phyloP scores from a whole-genome alignment of 2,797 vertebrate species.

The Rhinatrema bivittatum region DNA sequence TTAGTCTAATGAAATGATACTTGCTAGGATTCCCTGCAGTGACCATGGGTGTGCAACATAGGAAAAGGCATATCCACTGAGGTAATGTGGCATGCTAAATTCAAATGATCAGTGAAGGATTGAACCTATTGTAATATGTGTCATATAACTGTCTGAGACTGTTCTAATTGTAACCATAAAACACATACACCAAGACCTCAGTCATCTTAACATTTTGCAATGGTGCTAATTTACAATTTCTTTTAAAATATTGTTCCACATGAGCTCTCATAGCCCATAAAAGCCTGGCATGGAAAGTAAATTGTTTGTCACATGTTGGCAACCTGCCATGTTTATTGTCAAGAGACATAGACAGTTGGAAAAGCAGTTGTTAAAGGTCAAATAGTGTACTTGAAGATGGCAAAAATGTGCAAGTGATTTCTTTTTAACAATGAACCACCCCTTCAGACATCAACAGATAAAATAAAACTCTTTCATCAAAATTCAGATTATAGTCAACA shows the following conservation, averaged over 20 bases:
- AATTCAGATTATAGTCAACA: conserved; percentile 99
- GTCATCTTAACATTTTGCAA: conserved; percentile 63
- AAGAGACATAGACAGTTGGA: conserved; percentile 92
- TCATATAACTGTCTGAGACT: no score
- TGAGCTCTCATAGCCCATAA: conserved; percentile 82
- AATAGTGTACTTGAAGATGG: conserved; percentile 82
- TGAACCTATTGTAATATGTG: no score
- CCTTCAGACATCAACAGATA: conserved; percentile 99
- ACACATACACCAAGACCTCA: not conserved
- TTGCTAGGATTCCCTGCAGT: no score
- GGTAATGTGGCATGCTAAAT: no score
- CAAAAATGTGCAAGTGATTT: conserved; percentile 84
- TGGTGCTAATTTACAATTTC: conserved; percentile 67
- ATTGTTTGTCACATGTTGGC: conserved; percentile 81
- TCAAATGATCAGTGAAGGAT: no score
- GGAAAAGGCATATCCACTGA: no score
- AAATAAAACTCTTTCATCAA: conserved; percentile 99
- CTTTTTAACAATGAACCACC: conserved; percentile 87
- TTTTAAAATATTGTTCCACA: conserved; percentile 87
- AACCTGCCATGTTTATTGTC: conserved; percentile 92
- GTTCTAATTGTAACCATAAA: no score
- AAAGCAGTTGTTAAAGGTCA: conserved; percentile 98
- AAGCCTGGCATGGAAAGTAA: conserved; percentile 78
- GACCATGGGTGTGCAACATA: no score
- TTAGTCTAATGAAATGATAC: no score